These are phyloP conservation scores for Scomber japonicus DNA, from an alignment of 2,113 vertebrate species.

Conservation along the genomic window DNA sequence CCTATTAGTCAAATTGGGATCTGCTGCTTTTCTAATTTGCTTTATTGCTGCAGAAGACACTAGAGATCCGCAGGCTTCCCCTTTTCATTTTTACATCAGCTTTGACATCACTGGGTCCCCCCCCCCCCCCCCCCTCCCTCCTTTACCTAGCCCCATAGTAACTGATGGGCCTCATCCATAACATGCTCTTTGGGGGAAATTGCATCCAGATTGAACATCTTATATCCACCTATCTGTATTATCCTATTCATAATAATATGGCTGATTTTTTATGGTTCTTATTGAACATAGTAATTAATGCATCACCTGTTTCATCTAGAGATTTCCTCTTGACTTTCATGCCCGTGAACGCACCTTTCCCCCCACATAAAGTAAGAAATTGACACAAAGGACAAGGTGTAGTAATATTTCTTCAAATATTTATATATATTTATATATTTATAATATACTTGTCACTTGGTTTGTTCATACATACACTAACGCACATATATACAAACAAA, in stretches of 20 bases:
- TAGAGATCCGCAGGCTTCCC: slow-evolving; percentile 73
- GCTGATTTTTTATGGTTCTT: not conserved
- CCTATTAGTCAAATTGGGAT: slow-evolving; percentile 43
- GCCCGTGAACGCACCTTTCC: slow-evolving; percentile 48
- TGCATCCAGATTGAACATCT: not conserved
- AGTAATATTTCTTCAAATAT: slow-evolving; percentile 76
- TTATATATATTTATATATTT: slow-evolving; percentile 81
- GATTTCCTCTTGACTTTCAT: not conserved
- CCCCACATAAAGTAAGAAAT: slow-evolving; percentile 13
- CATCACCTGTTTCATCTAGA: not conserved
- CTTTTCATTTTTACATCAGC: slow-evolving; percentile 75
- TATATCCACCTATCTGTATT: not conserved
- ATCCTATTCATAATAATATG: not conserved
- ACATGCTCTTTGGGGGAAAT: not conserved
- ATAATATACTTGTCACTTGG: slow-evolving; percentile 76
- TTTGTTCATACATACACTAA: slow-evolving; percentile 75
- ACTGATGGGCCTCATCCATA: slow-evolving; percentile 42
- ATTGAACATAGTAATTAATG: not conserved
- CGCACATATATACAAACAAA: slow-evolving; percentile 57
- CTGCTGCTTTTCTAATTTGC: slow-evolving; percentile 37
- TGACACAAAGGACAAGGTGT: slow-evolving; percentile 23
- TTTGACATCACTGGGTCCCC: slow-evolving; percentile 80
- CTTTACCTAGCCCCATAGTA: slow-evolving; percentile 7
- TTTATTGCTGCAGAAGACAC: slow-evolving; percentile 46
- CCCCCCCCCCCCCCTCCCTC: slow-evolving; percentile 16